Percentiles rank a stretch among this genome's conserved stretches.
Conservation (phyloP, 2,113 vertebrate genomes). For the Otus sunia region DNA sequence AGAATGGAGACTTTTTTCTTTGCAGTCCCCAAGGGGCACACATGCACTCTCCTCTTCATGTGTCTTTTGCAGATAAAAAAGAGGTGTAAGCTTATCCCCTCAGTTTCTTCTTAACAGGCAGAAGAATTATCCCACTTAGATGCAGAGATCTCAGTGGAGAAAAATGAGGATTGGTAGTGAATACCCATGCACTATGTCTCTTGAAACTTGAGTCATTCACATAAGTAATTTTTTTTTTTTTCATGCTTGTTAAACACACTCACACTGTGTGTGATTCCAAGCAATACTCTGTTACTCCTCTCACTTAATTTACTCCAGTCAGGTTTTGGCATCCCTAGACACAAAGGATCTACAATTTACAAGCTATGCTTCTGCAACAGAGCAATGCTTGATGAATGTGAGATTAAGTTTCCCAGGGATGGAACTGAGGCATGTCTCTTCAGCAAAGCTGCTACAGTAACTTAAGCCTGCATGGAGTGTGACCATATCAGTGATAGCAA, state of each 20-base stretch:
- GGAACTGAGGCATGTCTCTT: not conserved
- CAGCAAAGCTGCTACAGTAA: not conserved
- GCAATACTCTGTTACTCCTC: not conserved
- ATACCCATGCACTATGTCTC: not conserved
- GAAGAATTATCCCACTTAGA: not conserved
- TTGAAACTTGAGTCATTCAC: not conserved
- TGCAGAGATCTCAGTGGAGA: not conserved
- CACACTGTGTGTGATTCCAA: not conserved
- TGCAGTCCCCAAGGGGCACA: not conserved
- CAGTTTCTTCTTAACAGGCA: not conserved
- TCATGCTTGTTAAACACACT: not conserved
- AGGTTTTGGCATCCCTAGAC: not conserved
- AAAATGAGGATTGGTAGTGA: not conserved
- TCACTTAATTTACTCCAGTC: not conserved
- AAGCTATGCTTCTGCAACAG: not conserved
- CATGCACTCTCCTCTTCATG: not conserved
- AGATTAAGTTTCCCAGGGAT: not conserved
- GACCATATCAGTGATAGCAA: not conserved
- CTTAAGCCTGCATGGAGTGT: not conserved
- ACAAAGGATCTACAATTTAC: not conserved
- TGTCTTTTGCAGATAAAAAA: not conserved
- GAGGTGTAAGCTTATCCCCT: not conserved
- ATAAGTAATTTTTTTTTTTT: not conserved
- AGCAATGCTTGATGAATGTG: not conserved
- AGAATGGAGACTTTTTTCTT: not conserved